These are phyloP conservation scores for Rhopalosiphum padi DNA, from an alignment of 1,140 invertebrate species.

Conservation along the genomic window DNA sequence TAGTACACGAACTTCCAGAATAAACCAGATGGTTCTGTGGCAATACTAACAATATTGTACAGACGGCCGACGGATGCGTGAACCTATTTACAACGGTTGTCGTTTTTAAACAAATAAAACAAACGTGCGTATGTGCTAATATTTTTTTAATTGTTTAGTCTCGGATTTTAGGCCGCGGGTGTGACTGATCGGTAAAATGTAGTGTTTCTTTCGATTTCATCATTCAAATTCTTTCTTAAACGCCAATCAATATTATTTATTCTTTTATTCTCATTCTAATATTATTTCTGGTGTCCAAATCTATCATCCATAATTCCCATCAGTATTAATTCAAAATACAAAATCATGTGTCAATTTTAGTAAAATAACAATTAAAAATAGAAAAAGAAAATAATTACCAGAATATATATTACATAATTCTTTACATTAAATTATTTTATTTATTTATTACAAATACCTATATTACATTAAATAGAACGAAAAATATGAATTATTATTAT, in stretches of 20 bases:
- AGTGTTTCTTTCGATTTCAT: neutral
- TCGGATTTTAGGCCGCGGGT: neutral
- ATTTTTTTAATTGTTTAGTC: slow-evolving; percentile 12
- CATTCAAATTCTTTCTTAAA: neutral
- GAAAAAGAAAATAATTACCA: neutral
- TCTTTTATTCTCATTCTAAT: neutral
- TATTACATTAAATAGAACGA: neutral
- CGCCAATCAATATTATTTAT: neutral
- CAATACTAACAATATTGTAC: neutral
- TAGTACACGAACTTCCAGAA: neutral
- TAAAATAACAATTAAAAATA: neutral
- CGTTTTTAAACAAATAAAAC: neutral
- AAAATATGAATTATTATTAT: neutral
- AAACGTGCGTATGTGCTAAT: neutral
- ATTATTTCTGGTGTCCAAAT: neutral
- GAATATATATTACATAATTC: neutral
- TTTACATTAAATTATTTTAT: neutral
- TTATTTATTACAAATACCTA: neutral
- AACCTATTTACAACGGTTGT: neutral
- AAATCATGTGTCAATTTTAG: neutral
- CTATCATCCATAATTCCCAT: neutral
- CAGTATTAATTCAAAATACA: neutral
- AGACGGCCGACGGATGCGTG: neutral
- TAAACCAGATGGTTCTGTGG: neutral
- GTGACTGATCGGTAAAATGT: neutral